phyloP scores from a whole-genome alignment of 2,113 vertebrate species.

The Acinonyx jubatus region DNA sequence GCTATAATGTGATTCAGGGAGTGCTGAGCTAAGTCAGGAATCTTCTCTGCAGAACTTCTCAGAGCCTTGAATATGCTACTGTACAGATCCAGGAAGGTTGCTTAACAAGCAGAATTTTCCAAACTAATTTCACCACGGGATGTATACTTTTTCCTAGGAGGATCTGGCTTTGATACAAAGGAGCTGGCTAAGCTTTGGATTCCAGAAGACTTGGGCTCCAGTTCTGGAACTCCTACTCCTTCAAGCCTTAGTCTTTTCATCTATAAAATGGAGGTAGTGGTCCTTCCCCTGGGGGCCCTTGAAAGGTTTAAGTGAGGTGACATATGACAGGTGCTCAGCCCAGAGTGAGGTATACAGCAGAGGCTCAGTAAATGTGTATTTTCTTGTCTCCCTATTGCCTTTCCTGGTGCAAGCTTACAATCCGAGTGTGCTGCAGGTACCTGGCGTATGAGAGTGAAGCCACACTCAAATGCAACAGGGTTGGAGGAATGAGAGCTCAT shows the following conservation, averaged over 20 bases:
- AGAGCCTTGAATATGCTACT: not conserved
- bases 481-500: not conserved
- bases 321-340: not conserved
- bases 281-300: not conserved
- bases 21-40: not conserved
- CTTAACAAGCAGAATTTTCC: not conserved
- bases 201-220: not conserved
- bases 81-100: not conserved
- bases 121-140: not conserved
- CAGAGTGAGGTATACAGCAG: not conserved
- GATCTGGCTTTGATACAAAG: not conserved
- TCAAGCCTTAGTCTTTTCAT: not conserved
- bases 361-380: not conserved
- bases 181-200: not conserved
- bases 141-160: not conserved
- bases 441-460: not conserved
- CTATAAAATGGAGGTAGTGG: not conserved
- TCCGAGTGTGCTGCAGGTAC: not conserved
- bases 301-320: not conserved
- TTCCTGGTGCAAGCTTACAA: not conserved
- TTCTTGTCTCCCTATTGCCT: not conserved
- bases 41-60: slow-evolving; percentile 14
- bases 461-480: not conserved
- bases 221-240: not conserved
- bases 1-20: not conserved